A percentile compares a stretch with the other conserved stretches of the same genome.
Evolutionary conservation across 2,113 vertebrate genomes (phyloP).

Genomic region (Gasterosteus aculeatus): DNA sequence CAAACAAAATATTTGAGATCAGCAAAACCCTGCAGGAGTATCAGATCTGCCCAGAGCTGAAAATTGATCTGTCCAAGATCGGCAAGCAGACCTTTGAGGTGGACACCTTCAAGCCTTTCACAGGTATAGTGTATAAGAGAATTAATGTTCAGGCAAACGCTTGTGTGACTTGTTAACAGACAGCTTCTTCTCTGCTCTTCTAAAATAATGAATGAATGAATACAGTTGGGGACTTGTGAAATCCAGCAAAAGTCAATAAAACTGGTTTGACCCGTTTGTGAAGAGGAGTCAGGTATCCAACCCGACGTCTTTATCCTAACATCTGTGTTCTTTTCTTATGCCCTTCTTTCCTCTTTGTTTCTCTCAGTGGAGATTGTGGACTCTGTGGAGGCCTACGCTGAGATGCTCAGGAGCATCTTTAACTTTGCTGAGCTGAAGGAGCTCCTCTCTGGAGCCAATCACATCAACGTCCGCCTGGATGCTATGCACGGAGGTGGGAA

Average conservation of each 20-base stretch:
- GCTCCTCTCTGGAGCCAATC: constrained; percentile 90
- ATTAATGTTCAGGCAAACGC: neutral
- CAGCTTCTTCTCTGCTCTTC: neutral
- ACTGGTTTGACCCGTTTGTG: neutral
- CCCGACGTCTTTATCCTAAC: neutral
- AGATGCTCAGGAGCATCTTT: constrained; percentile 95
- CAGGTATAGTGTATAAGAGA: constrained; percentile 77
- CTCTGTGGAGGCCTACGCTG: constrained; percentile 92
- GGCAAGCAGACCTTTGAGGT: constrained; percentile 97
- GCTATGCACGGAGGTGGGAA: constrained; percentile 96
- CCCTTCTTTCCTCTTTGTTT: constrained; percentile 16
- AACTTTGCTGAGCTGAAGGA: constrained; percentile 93
- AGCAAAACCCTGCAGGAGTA: constrained; percentile 97
- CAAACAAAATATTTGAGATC: constrained; percentile 95
- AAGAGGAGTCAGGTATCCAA: neutral
- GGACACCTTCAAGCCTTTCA: constrained; percentile 95
- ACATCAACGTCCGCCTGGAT: constrained; percentile 93
- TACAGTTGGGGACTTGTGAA: neutral
- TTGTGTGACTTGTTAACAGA: neutral
- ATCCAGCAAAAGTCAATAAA: neutral
- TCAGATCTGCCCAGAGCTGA: constrained; percentile 93
- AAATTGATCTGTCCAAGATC: constrained; percentile 89
- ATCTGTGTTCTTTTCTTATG: neutral
- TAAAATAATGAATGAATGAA: constrained; percentile 4
- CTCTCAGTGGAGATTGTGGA: constrained; percentile 95